Conservation (phyloP, 2,888 invertebrate species). For the Dicycla oo region DNA sequence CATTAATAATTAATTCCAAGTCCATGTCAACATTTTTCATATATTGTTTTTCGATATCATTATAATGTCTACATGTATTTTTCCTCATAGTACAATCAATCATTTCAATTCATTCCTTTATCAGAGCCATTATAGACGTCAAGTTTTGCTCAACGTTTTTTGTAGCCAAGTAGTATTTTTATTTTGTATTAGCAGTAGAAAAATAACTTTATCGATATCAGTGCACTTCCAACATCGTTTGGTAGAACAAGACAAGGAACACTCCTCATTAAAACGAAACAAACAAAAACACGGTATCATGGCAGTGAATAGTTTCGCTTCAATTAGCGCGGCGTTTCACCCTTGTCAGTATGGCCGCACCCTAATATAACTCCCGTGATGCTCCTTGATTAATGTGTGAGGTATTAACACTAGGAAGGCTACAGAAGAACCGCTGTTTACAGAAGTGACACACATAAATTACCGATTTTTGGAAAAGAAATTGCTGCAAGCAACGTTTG, state of each 20-base stretch:
- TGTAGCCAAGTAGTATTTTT: no score
- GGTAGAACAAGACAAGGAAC: constrained; percentile 3
- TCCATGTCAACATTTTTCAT: no score
- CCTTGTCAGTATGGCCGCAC: constrained; percentile 53
- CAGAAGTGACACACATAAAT: neutral
- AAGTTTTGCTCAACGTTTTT: no score
- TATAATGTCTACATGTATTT: no score
- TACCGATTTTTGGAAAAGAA: neutral
- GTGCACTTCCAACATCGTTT: neutral
- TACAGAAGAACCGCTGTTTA: constrained; percentile 40
- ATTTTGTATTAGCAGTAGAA: no score
- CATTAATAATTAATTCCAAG: no score
- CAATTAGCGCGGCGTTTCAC: constrained; percentile 59
- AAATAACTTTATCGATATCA: neutral
- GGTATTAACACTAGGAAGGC: neutral
- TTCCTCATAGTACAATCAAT: no score
- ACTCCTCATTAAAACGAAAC: constrained; percentile 10
- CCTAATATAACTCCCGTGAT: constrained; percentile 59
- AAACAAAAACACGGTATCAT: constrained; percentile 47
- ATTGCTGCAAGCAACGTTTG: neutral
- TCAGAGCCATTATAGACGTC: no score
- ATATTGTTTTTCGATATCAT: no score
- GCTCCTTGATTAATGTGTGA: constrained; percentile 58
- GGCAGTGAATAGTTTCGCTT: constrained; percentile 50
- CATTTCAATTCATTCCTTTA: no score